Percentiles rank a stretch among this genome's conserved stretches.
These are phyloP conservation scores for Serilophus lunatus DNA, from an alignment of 2,113 vertebrate genomes.

Conservation along the genomic window DNA sequence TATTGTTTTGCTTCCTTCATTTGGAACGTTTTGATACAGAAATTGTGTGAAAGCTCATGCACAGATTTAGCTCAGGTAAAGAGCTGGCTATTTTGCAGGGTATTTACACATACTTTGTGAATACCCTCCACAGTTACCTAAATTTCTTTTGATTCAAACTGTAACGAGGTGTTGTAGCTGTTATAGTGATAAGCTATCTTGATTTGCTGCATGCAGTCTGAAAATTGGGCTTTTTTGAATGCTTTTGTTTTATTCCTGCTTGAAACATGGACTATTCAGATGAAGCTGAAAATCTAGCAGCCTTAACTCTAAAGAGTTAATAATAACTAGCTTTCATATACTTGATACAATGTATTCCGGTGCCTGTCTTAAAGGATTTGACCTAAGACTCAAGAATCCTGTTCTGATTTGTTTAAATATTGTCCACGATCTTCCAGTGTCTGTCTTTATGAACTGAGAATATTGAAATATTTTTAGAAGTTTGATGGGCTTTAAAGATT, in stretches of 20 bases:
- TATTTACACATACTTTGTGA: not conserved
- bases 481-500: not conserved
- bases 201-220: not conserved
- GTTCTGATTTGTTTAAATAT: not conserved
- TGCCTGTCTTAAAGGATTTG: not conserved
- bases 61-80: not conserved
- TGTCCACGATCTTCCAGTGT: not conserved
- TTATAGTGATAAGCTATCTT: not conserved
- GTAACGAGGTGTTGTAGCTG: not conserved
- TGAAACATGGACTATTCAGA: not conserved
- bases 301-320: too few species aligned
- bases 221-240: not conserved
- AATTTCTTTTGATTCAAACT: not conserved
- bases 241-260: not conserved
- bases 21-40: slow-evolving; percentile 32
- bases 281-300: not conserved
- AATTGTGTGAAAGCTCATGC: slow-evolving; percentile 18
- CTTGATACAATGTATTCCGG: not conserved
- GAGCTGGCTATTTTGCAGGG: not conserved
- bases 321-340: too few species aligned
- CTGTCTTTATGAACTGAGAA: not conserved
- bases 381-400: not conserved
- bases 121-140: not conserved
- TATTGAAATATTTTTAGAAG: not conserved
- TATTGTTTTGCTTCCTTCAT: slow-evolving; percentile 36